phyloP scores from a whole-genome alignment of 1,140 invertebrate genomes.

The Nomia melanderi region DNA sequence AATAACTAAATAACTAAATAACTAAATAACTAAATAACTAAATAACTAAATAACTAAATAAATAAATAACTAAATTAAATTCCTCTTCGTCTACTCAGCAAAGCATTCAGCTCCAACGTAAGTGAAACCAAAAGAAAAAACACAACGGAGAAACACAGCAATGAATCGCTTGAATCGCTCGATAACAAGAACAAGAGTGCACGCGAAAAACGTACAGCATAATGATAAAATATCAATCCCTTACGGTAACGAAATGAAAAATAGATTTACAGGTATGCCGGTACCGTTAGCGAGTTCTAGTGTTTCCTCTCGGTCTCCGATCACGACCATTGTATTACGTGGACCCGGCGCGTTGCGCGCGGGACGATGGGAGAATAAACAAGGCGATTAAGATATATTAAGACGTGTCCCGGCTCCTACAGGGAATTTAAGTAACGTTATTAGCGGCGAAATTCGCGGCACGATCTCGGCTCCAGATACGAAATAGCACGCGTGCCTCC shows the following conservation, averaged over 20 bases:
- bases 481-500: conserved; percentile 18
- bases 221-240: not conserved
- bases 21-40: too few species aligned
- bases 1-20: too few species aligned
- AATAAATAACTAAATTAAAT: too few species aligned
- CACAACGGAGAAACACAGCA: not conserved
- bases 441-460: conserved; percentile 10
- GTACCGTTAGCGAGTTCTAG: conserved; percentile 20
- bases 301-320: not conserved
- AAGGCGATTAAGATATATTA: conserved; percentile 18
- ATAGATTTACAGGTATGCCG: not conserved
- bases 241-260: not conserved
- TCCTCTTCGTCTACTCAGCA: too few species aligned
- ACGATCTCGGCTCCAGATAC: not conserved
- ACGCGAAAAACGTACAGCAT: not conserved
- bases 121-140: too few species aligned
- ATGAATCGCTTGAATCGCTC: too few species aligned
- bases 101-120: too few species aligned
- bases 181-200: not conserved
- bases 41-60: too few species aligned
- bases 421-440: conserved; percentile 11
- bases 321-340: conserved; percentile 18
- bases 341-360: not conserved
- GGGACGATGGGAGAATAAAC: not conserved
- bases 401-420: too few species aligned